phyloP scores from a whole-genome alignment of 2,888 invertebrate species.

The Perithous albicinctus region DNA sequence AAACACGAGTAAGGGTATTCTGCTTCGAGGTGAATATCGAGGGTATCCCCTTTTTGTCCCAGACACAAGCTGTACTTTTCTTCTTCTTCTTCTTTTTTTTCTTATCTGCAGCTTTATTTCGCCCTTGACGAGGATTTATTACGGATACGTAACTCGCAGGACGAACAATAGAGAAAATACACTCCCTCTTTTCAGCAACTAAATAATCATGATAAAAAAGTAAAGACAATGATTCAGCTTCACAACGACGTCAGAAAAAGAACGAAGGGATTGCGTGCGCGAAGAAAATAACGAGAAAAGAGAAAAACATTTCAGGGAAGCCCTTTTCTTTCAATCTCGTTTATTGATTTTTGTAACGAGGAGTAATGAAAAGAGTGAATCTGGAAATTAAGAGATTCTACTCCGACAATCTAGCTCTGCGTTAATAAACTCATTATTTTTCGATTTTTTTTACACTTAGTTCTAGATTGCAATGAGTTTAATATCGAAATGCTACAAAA shows the following conservation, averaged over 20 bases:
- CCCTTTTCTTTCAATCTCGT: too few relatives aligned
- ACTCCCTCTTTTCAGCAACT: neutral
- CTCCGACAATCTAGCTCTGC: too few relatives aligned
- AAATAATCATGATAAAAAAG: constrained; percentile 3
- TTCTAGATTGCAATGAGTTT: too few relatives aligned
- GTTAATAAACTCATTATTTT: too few relatives aligned
- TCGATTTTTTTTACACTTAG: too few relatives aligned
- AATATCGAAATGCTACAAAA: too few relatives aligned
- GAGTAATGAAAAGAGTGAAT: too few relatives aligned
- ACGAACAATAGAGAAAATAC: neutral
- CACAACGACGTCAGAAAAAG: neutral
- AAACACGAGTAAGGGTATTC: constrained; percentile 15
- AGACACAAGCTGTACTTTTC: neutral
- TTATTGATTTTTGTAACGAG: neutral
- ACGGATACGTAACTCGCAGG: neutral
- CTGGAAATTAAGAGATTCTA: too few relatives aligned
- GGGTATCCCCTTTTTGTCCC: constrained; percentile 5
- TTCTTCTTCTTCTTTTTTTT: neutral
- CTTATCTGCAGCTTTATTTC: constrained; percentile 20
- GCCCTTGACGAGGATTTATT: constrained; percentile 15
- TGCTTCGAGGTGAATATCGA: constrained; percentile 15
- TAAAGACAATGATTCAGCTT: neutral
- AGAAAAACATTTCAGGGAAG: neutral
- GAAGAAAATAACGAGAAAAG: neutral
- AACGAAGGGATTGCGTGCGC: neutral